These are phyloP conservation scores for Drosophila borealis DNA, from an alignment of 2,888 invertebrate genomes.

Conservation along the genomic window DNA sequence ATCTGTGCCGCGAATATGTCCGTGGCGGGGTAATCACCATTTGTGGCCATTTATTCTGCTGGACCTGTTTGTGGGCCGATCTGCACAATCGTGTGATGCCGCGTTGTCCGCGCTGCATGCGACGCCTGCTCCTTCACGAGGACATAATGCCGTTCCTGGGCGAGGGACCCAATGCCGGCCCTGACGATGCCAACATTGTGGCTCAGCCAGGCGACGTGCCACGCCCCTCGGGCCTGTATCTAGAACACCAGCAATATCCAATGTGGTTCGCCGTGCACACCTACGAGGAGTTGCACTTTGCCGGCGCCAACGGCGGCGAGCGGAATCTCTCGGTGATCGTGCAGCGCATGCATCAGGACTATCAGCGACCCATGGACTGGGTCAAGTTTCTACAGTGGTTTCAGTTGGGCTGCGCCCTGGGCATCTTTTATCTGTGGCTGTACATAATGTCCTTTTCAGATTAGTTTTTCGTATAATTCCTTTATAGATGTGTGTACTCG, in stretches of 20 bases:
- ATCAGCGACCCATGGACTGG: neutral
- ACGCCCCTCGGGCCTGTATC: slow-evolving; percentile 52
- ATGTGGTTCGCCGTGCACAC: slow-evolving; percentile 43
- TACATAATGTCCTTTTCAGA: neutral
- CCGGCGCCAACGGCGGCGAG: neutral
- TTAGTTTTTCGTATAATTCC: neutral
- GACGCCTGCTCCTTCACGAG: slow-evolving; percentile 51
- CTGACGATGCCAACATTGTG: neutral
- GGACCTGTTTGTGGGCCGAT: slow-evolving; percentile 60
- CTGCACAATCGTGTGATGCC: neutral
- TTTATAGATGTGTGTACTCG: neutral
- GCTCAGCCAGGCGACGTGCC: slow-evolving; percentile 48
- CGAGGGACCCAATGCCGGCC: slow-evolving; percentile 39
- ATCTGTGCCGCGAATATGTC: slow-evolving; percentile 27
- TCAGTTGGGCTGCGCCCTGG: neutral
- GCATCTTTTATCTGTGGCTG: slow-evolving; percentile 3
- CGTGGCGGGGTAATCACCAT: slow-evolving; percentile 56
- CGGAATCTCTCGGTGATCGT: neutral
- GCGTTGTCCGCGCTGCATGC: slow-evolving; percentile 45
- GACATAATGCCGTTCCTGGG: slow-evolving; percentile 53
- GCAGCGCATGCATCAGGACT: neutral
- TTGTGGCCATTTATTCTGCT: slow-evolving; percentile 65
- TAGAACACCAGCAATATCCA: slow-evolving; percentile 4
- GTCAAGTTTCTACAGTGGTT: slow-evolving; percentile 11
- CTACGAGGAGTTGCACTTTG: neutral